phyloP scores from a whole-genome alignment of 2,797 vertebrate genomes.

The Hylomyscus alleni region DNA sequence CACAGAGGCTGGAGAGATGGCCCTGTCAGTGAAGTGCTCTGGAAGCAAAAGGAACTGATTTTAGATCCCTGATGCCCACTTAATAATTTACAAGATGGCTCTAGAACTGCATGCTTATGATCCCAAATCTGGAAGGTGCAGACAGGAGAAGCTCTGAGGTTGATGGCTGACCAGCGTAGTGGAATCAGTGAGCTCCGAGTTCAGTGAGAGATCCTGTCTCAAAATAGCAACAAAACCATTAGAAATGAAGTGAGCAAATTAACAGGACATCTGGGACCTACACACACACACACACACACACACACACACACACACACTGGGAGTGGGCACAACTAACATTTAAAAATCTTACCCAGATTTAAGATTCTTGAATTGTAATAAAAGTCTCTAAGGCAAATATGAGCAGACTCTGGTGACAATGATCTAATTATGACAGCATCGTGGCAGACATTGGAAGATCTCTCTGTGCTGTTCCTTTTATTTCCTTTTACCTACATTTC shows the following conservation, averaged over 20 bases:
- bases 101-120: neutral
- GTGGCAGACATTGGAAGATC: neutral
- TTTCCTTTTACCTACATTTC: neutral
- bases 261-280: neutral
- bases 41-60: neutral
- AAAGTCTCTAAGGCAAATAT: neutral
- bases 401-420: neutral
- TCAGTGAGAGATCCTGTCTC: neutral
- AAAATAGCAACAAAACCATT: neutral
- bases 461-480: neutral
- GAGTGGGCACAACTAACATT: neutral
- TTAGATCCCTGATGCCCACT: neutral
- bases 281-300: neutral
- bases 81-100: neutral
- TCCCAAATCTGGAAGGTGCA: neutral
- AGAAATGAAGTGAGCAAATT: neutral
- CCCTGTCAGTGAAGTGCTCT: neutral
- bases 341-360: constrained; percentile 13
- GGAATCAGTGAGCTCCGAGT: neutral
- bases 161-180: neutral
- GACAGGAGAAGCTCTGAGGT: neutral
- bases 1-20: neutral
- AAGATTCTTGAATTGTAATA: neutral
- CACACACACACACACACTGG: neutral
- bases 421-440: neutral